Conservation (phyloP, 2,888 invertebrate species). For the Pachycephus smyrnensis region DNA sequence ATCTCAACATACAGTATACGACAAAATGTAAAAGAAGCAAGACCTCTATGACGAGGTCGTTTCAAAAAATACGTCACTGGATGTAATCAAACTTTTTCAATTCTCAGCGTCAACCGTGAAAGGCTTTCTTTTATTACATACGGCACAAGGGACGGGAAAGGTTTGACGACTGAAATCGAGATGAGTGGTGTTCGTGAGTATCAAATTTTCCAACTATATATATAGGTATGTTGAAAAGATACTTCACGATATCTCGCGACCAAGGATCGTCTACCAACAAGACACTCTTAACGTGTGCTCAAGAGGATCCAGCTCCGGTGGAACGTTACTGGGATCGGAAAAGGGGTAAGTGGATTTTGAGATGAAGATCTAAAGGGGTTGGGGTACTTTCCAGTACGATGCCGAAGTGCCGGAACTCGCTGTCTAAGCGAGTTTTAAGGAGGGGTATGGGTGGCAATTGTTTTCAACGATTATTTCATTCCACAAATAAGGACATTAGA, state of each 20-base stretch:
- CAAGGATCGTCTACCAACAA: neutral
- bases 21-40: neutral
- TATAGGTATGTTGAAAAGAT: too few relatives aligned
- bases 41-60: neutral
- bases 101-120: neutral
- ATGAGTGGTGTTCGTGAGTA: too few relatives aligned
- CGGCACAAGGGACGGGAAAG: neutral
- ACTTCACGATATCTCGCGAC: neutral
- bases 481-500: slow-evolving; percentile 9
- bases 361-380: slow-evolving; percentile 15
- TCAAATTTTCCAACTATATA: too few relatives aligned
- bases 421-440: slow-evolving; percentile 29
- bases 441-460: neutral
- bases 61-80: neutral
- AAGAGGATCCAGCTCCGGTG: slow-evolving; percentile 15
- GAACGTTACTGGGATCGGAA: neutral
- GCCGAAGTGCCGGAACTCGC: neutral
- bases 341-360: slow-evolving; percentile 26
- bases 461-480: slow-evolving; percentile 6
- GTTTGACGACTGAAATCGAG: too few relatives aligned
- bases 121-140: neutral
- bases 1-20: neutral
- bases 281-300: slow-evolving; percentile 8
- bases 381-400: neutral
- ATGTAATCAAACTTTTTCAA: neutral